Percentiles rank a stretch among this genome's conserved stretches.
Evolutionary conservation across 2,797 vertebrate genomes (phyloP).

Genomic region (Platyrinchus mystaceus): DNA sequence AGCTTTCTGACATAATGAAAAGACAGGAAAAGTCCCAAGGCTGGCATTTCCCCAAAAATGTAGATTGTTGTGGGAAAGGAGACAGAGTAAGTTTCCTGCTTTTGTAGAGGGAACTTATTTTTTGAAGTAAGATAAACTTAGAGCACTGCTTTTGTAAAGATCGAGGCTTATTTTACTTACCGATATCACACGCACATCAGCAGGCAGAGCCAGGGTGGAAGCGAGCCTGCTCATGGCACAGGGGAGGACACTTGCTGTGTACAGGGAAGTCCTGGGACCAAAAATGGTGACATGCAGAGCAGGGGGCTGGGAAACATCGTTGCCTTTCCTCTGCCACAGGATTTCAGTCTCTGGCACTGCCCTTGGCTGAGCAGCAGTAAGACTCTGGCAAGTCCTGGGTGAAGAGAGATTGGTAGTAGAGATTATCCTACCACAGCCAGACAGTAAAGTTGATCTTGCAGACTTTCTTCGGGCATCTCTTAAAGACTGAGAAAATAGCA

Average conservation of each 20-base stretch:
- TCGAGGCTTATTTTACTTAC: conserved; percentile 26
- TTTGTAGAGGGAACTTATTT: conserved; percentile 66
- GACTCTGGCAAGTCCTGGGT: background rate
- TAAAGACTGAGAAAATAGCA: background rate
- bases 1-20: conserved; percentile 67
- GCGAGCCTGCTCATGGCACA: background rate
- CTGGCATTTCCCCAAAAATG: conserved; percentile 72
- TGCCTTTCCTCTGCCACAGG: background rate
- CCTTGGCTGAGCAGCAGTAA: background rate
- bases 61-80: conserved; percentile 72
- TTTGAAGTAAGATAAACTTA: conserved; percentile 66
- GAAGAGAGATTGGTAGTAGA: background rate
- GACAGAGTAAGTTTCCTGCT: conserved; percentile 70
- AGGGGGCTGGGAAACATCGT: background rate
- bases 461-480: background rate
- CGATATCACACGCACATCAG: conserved; percentile 29
- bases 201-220: conserved; percentile 45
- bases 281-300: background rate
- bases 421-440: background rate
- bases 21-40: conserved; percentile 69
- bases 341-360: background rate
- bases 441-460: background rate
- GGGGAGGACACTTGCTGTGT: background rate
- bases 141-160: conserved; percentile 49
- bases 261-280: background rate